Conservation (phyloP, 1,140 invertebrate species). For the Myzus persicae region DNA sequence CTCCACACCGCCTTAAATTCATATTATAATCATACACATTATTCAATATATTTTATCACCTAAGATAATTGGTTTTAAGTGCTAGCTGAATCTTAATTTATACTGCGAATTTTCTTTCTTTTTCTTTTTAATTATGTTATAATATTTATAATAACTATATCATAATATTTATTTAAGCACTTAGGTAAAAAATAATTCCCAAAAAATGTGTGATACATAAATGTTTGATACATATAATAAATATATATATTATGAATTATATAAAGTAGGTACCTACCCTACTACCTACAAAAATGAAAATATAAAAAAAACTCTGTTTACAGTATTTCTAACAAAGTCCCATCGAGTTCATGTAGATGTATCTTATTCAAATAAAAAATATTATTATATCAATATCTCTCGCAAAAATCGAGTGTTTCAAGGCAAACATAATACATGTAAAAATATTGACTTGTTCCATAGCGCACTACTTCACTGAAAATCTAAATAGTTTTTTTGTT, state of each 20-base stretch:
- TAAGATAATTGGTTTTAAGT: not conserved
- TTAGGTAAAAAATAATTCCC: no score
- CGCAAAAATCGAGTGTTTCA: not conserved
- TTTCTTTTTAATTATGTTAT: no score
- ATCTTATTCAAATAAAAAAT: slow-evolving; percentile 8
- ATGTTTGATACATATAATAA: no score
- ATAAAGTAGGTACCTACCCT: not conserved
- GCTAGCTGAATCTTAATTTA: not conserved
- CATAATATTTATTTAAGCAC: no score
- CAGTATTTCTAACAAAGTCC: not conserved
- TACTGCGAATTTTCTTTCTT: no score
- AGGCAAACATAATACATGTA: not conserved
- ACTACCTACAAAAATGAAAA: not conserved
- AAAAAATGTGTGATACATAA: no score
- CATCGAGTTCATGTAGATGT: not conserved
- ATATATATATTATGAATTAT: not conserved
- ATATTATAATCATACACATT: no score
- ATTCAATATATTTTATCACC: not conserved
- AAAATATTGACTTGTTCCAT: not conserved
- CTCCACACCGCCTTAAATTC: not conserved
- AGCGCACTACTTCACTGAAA: not conserved
- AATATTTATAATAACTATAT: no score
- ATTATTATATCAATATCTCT: not conserved
- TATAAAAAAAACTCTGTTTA: not conserved
- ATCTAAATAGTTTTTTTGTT: not conserved